Conservation (phyloP, 1,140 invertebrate genomes). For the Achatina immaculata region DNA sequence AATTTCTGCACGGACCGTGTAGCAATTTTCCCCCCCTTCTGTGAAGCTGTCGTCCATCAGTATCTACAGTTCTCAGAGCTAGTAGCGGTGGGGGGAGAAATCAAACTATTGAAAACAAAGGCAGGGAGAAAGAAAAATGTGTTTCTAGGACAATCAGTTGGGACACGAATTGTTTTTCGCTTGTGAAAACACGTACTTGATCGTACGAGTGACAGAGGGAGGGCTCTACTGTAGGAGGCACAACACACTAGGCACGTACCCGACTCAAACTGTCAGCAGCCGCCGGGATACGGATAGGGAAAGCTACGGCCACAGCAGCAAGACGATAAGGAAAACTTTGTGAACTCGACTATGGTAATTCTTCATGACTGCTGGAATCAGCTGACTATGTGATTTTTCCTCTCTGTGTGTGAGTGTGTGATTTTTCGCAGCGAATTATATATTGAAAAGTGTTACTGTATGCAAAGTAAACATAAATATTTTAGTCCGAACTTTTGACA, state of each 20-base stretch:
- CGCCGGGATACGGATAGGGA: neutral
- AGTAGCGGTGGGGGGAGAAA: neutral
- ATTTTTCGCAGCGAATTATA: no score
- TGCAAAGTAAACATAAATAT: no score
- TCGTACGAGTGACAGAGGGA: constrained; percentile 1
- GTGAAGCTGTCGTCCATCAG: neutral
- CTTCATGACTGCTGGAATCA: neutral
- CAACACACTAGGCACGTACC: constrained; percentile 1
- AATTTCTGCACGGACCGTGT: neutral
- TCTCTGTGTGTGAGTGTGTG: no score
- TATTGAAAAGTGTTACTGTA: no score
- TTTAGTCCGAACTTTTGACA: no score
- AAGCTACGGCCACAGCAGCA: neutral
- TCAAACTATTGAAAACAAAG: neutral
- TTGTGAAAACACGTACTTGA: constrained; percentile 6
- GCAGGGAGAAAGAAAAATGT: neutral
- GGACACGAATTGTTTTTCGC: neutral
- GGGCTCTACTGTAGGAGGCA: constrained; percentile 3
- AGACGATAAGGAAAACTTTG: constrained; percentile 7
- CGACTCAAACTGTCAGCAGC: neutral
- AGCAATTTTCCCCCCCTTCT: no score
- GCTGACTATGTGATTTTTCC: neutral
- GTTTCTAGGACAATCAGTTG: neutral
- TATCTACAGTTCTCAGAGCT: neutral
- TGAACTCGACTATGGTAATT: neutral